Base-by-base conservation (phyloP, 2,113 vertebrate species). In the Madoqua kirkii region DNA sequence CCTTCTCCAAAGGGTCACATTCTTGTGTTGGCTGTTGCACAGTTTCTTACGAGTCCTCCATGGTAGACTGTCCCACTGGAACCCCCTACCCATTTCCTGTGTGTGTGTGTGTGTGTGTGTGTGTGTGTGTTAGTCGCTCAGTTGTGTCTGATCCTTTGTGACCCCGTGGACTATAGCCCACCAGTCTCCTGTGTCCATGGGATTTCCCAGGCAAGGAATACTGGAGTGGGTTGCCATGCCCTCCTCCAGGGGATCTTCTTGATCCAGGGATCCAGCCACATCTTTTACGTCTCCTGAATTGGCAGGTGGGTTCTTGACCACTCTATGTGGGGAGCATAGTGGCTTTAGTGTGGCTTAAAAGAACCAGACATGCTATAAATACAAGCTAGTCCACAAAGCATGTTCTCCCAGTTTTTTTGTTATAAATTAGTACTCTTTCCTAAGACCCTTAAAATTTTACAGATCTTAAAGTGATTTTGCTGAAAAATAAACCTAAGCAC, bases 131-230 rank as follows among this genome's bases (percentile, higher is more conserved):
- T 7, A 74, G 71, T 74, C 0, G 3, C 36, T 76, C 71, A 27
- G 23, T 76, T 27, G 23, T 76, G 23, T 76, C 71, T 76, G 71
- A 76, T 12, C 71, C 10, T 71, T 23, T 40, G 19, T 11, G 10
- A 71, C n/a, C 5, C 67, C 1, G 2, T 76, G 23, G 5, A 43
- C 36, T 43, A 2, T 43, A 43, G 36, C 71, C 36, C 1, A 0
- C 23, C 36, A 76, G 71, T 21, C 23, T 76, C 23, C 36, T 76
- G 36, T 76, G 23, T 76, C 23, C 71, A 27, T 76, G 71, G 23
- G 23, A 40, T 76, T 76, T 43, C 40, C 71, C 40, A 43, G 71
- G 71, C 71, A 76, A 76, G 71, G 71, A 27, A 14, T 76, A 27
- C 40, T 76, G 40, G 71, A 43, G 36, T 25, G 36, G 71, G 36